A percentile compares a stretch with the other conserved stretches of the same genome.
Conservation (phyloP, 2,113 vertebrate genomes). For the Myxocyprinus asiaticus region DNA sequence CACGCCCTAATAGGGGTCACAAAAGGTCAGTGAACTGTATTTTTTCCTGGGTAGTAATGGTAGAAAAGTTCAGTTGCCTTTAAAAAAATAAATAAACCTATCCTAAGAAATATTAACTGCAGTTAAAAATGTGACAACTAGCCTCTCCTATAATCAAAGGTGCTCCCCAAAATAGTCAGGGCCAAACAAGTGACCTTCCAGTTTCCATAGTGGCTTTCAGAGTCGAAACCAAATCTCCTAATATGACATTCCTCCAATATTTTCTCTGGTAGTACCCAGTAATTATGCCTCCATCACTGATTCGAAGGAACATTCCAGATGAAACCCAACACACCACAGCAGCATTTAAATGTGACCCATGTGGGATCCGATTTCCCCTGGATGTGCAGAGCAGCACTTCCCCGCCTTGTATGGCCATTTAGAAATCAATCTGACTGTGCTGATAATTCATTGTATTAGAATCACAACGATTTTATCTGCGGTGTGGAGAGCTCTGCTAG, state of each 20-base stretch:
- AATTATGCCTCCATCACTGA: constrained; percentile 74
- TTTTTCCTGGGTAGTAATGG: no score
- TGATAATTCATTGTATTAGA: constrained; percentile 75
- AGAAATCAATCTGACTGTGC: constrained; percentile 75
- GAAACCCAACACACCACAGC: constrained; percentile 64
- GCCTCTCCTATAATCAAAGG: constrained; percentile 34
- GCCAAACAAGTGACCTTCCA: constrained; percentile 62
- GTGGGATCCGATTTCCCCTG: constrained; percentile 59
- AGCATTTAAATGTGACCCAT: constrained; percentile 54
- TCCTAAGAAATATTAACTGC: no score
- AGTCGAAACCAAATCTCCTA: constrained; percentile 61
- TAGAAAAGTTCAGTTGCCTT: no score
- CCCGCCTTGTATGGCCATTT: constrained; percentile 70
- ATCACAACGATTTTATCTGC: constrained; percentile 72
- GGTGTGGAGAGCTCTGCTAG: constrained; percentile 63
- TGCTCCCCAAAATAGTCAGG: background rate
- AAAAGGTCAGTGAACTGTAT: no score
- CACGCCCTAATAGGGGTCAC: no score
- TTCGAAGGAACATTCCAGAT: constrained; percentile 62
- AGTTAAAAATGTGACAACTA: no score
- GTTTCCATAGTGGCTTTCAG: constrained; percentile 59
- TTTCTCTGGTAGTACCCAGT: constrained; percentile 60
- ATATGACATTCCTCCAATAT: constrained; percentile 45
- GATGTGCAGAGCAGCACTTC: constrained; percentile 61
- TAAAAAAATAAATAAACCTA: no score